A percentile compares a stretch with the other conserved stretches of the same genome.
phyloP scores from a whole-genome alignment of 2,113 vertebrate genomes.

The Lamprologus lemairii region DNA sequence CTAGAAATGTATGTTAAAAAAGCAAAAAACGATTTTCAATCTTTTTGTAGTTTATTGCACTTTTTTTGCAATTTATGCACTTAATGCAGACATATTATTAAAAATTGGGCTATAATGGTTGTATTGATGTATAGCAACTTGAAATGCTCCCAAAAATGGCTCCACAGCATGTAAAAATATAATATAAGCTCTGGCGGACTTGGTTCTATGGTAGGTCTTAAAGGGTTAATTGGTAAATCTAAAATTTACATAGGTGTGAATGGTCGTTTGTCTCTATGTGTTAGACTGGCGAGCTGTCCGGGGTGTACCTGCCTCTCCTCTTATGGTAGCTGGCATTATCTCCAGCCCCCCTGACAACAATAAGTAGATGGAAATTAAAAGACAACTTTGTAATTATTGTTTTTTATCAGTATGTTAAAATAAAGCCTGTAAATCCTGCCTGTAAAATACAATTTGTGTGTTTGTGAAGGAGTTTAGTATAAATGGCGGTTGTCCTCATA shows the following conservation, averaged over 20 bases:
- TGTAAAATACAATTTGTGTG: not conserved
- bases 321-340: not conserved
- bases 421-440: not conserved
- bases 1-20: no score
- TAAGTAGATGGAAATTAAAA: not conserved
- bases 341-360: not conserved
- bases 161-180: no score
- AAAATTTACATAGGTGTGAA: not conserved
- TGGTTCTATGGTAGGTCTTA: no score
- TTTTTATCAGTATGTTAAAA: fast-evolving
- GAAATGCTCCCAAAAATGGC: no score
- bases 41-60: no score
- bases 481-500: not conserved
- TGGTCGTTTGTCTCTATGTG: not conserved
- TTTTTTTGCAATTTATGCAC: no score
- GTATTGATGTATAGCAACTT: no score
- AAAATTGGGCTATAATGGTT: no score
- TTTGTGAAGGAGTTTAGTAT: not conserved
- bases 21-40: no score
- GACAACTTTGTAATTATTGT: not conserved
- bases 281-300: not conserved
- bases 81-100: no score
- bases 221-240: not conserved
- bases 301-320: not conserved
- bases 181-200: no score